Base-by-base conservation (phyloP, 2,888 invertebrate genomes). In the Blastobasis adustella region DNA sequence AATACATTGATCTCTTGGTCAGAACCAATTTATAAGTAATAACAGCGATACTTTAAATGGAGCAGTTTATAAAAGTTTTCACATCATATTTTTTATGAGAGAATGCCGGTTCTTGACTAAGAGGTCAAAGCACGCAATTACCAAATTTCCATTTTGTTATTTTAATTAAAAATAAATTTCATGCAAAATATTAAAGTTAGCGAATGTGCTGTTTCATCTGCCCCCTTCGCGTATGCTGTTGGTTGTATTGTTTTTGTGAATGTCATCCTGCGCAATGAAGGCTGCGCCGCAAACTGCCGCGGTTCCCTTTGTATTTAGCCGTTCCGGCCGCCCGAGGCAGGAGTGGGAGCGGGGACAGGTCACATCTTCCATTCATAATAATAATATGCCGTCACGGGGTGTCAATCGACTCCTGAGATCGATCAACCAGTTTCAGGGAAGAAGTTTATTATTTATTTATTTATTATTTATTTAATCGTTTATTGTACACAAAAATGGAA, bases 241-340 rank as follows among this genome's bases (percentile, higher is more conserved):
- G 58, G 62, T 63, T 60, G 82, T 80, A 84, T 86, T 86, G 86
- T 87, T 86, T 86, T 86, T 87, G 79, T 85, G 82, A 80, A 85
- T 86, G 86, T 87, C 86, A 87, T 86, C 84, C 73, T 69, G 71
- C 70, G 82, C 80, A 76, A 80, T 79, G 85, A 83, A 80, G 76
- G 79, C 78, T 72, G 67, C 63, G 79, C 85, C 83, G 66, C 85
- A 83, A 84, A 84, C 80, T 83, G 73, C 70, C 77, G 84, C 79
- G 84, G 84, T 79, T 75, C 77, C 74, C 81, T 86, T 86, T 86
- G 85, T 82, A 73, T 73, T 76, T 69, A 74, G 73, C 77, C 79
- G 79, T 73, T 70, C 41, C 49, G 23, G 47, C 59, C 56, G 58
- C 47, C 3, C 52, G 67, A 68, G 54, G 41, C 41, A 68, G 52